phyloP scores from a whole-genome alignment of 2,113 vertebrate genomes.

The Ammodytes dubius region DNA sequence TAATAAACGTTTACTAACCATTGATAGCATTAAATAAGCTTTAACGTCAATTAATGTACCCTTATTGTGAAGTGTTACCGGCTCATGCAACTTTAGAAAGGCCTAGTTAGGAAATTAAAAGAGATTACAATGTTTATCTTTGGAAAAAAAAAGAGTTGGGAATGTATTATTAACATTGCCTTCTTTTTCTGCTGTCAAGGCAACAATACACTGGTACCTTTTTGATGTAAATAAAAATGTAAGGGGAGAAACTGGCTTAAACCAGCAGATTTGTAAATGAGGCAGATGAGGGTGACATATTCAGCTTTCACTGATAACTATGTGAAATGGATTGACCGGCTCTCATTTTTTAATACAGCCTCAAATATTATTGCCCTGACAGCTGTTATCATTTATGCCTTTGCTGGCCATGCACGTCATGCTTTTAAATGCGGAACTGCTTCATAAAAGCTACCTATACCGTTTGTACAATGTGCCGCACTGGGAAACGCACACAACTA shows the following conservation, averaged over 20 bases:
- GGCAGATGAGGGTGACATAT: not conserved
- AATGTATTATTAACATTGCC: slow-evolving; percentile 46
- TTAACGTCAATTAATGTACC: no score
- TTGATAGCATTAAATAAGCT: no score
- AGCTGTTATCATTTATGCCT: slow-evolving; percentile 52
- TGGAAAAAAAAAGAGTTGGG: slow-evolving; percentile 17
- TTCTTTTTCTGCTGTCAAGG: slow-evolving; percentile 43
- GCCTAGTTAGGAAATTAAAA: not conserved
- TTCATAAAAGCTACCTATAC: slow-evolving; percentile 47
- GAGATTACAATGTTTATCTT: not conserved
- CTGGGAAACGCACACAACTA: slow-evolving; percentile 31
- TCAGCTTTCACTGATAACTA: not conserved
- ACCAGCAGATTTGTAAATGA: slow-evolving; percentile 22
- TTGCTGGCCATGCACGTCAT: slow-evolving; percentile 30
- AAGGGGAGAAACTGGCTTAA: not conserved
- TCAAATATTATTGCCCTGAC: slow-evolving; percentile 40
- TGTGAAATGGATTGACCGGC: not conserved
- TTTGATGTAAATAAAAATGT: not conserved
- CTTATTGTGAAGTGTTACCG: no score
- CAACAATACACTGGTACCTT: slow-evolving; percentile 34
- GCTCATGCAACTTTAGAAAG: slow-evolving; percentile 8
- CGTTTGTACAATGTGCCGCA: slow-evolving; percentile 51
- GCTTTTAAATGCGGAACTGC: slow-evolving; percentile 43
- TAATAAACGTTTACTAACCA: no score
- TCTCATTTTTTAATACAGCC: slow-evolving; percentile 16